Evolutionary conservation across 30 jellyfish, hydroid and myxozoan species (phyloP).

Genomic region (Rhopilema esculentum): DNA sequence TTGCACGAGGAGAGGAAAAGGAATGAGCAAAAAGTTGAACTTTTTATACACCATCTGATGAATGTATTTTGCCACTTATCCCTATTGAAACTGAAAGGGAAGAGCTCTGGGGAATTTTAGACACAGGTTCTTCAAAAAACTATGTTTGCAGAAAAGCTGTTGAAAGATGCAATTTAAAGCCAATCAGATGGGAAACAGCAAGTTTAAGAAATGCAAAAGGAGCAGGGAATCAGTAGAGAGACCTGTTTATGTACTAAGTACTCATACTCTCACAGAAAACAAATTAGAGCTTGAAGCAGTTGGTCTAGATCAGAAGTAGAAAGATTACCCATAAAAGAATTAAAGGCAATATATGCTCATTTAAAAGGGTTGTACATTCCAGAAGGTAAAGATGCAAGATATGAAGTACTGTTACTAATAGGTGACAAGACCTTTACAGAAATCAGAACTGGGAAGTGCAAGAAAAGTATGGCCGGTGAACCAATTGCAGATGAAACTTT

Average conservation of each 20-base stretch:
- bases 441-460: constrained; percentile 56
- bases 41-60: constrained; percentile 43
- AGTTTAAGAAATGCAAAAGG: constrained; percentile 44
- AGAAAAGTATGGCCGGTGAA: constrained; percentile 21
- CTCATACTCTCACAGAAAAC: constrained; percentile 32
- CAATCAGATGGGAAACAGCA: constrained; percentile 46
- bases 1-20: constrained; percentile 53
- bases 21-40: not conserved
- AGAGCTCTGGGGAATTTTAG: constrained; percentile 36
- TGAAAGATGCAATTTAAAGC: not conserved
- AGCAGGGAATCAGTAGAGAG: constrained; percentile 2
- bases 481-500: constrained; percentile 62
- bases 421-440: constrained; percentile 66
- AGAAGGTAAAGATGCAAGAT: constrained; percentile 48
- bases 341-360: constrained; percentile 34
- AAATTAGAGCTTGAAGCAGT: constrained; percentile 30
- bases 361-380: constrained; percentile 55
- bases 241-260: constrained; percentile 32
- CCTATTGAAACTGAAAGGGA: constrained; percentile 29
- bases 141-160: constrained; percentile 42
- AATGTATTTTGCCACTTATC: constrained; percentile 63
- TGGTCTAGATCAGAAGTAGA: constrained; percentile 36
- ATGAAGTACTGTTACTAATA: constrained; percentile 43
- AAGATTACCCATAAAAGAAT: constrained; percentile 37
- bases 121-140: constrained; percentile 32